phyloP scores from a whole-genome alignment of 2,888 invertebrate species.

The Choristoneura rosaceana region DNA sequence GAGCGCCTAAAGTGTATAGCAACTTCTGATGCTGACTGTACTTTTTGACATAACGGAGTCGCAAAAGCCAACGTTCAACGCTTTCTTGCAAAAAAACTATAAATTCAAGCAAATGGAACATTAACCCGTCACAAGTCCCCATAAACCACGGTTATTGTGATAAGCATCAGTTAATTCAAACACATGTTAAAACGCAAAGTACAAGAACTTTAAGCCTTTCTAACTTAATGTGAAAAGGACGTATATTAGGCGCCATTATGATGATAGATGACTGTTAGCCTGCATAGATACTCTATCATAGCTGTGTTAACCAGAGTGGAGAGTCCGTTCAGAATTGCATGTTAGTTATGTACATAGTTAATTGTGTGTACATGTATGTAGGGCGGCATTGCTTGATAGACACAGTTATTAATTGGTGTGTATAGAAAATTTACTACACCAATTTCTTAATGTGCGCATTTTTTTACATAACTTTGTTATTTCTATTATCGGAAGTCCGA shows the following conservation, averaged over 20 bases:
- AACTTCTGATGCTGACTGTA: background rate
- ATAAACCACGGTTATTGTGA: background rate
- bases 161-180: background rate
- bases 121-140: background rate
- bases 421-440: slow-evolving; percentile 26
- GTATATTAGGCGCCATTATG: background rate
- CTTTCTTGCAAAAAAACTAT: background rate
- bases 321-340: slow-evolving; percentile 29
- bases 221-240: background rate
- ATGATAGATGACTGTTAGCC: background rate
- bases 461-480: too few species aligned
- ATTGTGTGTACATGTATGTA: slow-evolving; percentile 29
- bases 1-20: too few species aligned
- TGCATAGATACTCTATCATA: slow-evolving; percentile 1
- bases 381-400: slow-evolving; percentile 24
- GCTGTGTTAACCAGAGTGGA: slow-evolving; percentile 36
- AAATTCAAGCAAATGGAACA: background rate
- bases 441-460: slow-evolving; percentile 32
- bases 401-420: slow-evolving; percentile 36
- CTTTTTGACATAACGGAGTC: background rate
- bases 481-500: too few species aligned
- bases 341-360: slow-evolving; percentile 32
- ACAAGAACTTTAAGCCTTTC: background rate
- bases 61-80: too few species aligned
- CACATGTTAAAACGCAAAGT: background rate